Percentiles rank a stretch among this genome's conserved stretches.
phyloP scores from a whole-genome alignment of 2,888 invertebrate genomes.

The Oligia fasciuncula region DNA sequence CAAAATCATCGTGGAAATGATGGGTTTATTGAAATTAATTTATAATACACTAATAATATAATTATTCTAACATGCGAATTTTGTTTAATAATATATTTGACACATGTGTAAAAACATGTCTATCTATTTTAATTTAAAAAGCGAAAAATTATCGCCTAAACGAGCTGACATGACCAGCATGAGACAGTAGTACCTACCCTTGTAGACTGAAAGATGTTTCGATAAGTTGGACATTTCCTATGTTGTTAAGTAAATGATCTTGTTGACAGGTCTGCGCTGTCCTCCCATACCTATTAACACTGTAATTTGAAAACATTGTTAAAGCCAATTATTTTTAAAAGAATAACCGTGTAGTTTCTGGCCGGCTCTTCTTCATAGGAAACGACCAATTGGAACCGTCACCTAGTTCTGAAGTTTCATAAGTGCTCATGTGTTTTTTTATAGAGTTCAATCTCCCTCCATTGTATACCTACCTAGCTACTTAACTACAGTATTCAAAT shows the following conservation, averaged over 20 bases:
- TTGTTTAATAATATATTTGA: neutral
- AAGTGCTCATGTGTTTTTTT: neutral
- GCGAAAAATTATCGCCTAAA: neutral
- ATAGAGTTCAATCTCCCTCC: neutral
- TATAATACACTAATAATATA: neutral
- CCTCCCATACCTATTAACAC: neutral
- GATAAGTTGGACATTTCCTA: neutral
- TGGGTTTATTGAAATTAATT: neutral
- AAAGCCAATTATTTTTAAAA: neutral
- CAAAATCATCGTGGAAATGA: neutral
- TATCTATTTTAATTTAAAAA: neutral
- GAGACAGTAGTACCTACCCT: no score
- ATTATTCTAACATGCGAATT: neutral
- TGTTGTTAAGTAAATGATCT: neutral
- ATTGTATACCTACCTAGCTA: neutral
- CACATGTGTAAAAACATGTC: neutral
- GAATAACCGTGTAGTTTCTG: neutral
- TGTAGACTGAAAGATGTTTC: no score
- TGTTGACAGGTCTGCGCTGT: neutral
- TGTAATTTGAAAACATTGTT: neutral
- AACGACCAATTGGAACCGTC: no score
- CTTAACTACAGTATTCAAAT: neutral
- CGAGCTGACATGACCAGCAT: neutral
- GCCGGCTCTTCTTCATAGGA: neutral
- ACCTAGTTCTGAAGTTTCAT: no score